phyloP scores from a whole-genome alignment of 1,140 invertebrate genomes.

The Argopecten irradians region DNA sequence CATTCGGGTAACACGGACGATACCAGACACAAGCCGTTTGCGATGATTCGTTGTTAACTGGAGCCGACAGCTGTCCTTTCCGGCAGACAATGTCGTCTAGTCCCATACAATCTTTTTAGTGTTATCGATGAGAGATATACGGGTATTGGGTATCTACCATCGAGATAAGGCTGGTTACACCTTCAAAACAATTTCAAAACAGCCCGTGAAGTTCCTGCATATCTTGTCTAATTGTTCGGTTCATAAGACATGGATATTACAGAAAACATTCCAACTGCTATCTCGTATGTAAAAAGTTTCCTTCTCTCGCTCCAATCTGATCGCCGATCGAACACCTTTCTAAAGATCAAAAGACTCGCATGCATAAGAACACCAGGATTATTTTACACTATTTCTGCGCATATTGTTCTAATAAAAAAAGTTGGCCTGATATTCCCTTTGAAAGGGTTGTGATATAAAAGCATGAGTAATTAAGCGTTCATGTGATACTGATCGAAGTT shows the following conservation, averaged over 20 bases:
- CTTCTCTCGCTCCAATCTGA: not conserved
- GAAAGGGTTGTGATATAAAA: not conserved
- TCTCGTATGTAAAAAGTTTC: not conserved
- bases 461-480: constrained; percentile 15
- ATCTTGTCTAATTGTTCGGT: not conserved
- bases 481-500: not conserved
- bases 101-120: too few relatives aligned
- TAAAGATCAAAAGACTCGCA: not conserved
- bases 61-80: not conserved
- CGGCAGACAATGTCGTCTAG: not conserved
- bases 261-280: not conserved
- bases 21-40: too few relatives aligned
- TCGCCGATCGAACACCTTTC: not conserved
- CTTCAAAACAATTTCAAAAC: not conserved
- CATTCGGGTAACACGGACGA: too few relatives aligned
- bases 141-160: not conserved
- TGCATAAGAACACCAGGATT: not conserved
- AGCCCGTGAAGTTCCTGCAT: not conserved
- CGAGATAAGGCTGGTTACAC: not conserved
- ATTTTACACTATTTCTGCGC: not conserved
- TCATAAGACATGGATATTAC: not conserved
- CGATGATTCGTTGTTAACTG: too few relatives aligned
- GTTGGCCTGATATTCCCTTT: not conserved
- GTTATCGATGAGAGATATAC: not conserved
- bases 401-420: not conserved